Conservation (phyloP, 1,140 invertebrate species). For the Protaetia brevitarsis region DNA sequence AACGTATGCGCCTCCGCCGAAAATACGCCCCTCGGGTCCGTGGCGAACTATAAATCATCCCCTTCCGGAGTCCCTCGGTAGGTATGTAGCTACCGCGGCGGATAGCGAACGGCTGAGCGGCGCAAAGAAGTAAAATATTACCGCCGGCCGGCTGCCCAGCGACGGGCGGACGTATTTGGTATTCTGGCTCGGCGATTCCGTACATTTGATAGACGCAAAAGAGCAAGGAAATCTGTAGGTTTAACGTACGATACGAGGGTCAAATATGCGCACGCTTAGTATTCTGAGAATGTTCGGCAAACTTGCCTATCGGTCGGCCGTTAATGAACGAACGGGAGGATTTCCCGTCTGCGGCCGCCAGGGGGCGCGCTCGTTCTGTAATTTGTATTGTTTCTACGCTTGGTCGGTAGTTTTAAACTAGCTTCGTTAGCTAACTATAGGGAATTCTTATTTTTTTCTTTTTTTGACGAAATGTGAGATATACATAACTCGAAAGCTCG, state of each 20-base stretch:
- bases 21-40: too few relatives aligned
- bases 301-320: constrained; percentile 32
- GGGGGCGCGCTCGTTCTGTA: too few relatives aligned
- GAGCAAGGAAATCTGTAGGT: constrained; percentile 38
- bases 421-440: too few relatives aligned
- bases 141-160: neutral
- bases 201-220: constrained; percentile 17
- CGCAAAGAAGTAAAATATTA: constrained; percentile 15
- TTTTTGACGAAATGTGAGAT: too few relatives aligned
- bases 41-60: constrained; percentile 9
- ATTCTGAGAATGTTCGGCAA: constrained; percentile 38
- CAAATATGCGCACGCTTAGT: constrained; percentile 41
- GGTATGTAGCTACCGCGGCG: neutral
- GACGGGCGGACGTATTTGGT: constrained; percentile 8
- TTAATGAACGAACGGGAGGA: constrained; percentile 28
- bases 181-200: neutral
- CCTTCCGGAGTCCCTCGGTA: neutral
- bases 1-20: too few relatives aligned
- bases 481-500: too few relatives aligned
- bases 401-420: too few relatives aligned
- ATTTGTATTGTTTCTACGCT: too few relatives aligned
- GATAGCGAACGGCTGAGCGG: too few relatives aligned
- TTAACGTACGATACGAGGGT: constrained; percentile 38
- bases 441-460: too few relatives aligned
- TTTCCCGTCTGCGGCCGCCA: neutral